Base-by-base conservation (phyloP, 2,797 vertebrate genomes). In the Sebastes hubbsi region DNA sequence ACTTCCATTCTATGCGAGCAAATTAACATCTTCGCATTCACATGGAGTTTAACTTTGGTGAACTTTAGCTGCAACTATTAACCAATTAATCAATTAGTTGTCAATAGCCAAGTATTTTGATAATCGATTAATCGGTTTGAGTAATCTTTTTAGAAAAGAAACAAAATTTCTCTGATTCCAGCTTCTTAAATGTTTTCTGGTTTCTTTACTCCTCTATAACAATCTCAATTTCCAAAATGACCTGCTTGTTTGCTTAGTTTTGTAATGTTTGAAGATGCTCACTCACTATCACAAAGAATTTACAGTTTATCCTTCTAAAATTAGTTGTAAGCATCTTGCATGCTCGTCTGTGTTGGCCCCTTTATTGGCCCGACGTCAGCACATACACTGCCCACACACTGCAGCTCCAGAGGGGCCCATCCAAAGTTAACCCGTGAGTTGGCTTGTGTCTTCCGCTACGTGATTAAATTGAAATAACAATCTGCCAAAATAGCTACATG, bases 401-500 rank as follows among this genome's bases (percentile, higher is more conserved):
- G 42, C 14, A 27, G 72, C 67, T 82, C 90, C 81, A 58, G 62
- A 84, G 81, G 82, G 83, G 71, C 78, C 72, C 70, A 62, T 91
- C 52, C 25, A 54, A 20, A 72, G 61, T 80, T 90, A 90, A 89
- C 87, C 83, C 87, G 13, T 54, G 36, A 69, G 74, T 71, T 84
- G 67, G 72, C 64, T 65, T 54, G 46, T 64, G 54, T 76, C 73
- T 77, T 88, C 62, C 2, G 9, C 76, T 71, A 22, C 60, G 64
- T 65, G 85, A 91, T 87, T 89, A 84, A 87, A 89, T 87, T 80
- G 72, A 87, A 86, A 91, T 86, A 55, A 67, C 78, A 52, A 52
- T 88, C 58, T 75, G 68, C 87, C 82, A 82, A 75, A 88, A 79
- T 70, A 75, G 82, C 88, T 73, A 29, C 81, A 75, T 79, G 86